Evolutionary conservation across 2,797 vertebrate species (phyloP), one percentile per base, ranked within the genome.

Genomic region (Eidolon dupreanum): DNA sequence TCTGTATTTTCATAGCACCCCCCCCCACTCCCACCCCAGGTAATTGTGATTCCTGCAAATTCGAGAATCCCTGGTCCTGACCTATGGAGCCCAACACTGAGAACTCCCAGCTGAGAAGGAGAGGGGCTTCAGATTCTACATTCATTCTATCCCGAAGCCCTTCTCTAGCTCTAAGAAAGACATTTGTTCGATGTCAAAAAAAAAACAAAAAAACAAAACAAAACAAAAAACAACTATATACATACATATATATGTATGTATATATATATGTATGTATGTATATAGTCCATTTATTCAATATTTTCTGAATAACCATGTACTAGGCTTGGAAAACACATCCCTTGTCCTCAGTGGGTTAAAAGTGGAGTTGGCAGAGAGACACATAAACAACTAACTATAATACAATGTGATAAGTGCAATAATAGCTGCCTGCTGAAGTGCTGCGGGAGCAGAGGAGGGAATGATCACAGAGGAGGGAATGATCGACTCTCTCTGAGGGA

Each of bases 301-400:
- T 86, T 92, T 92, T 94, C 46, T 68, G 53, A 90, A 70, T 68
- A 73, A 33, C 88, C 75, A 26, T 89, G 57, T 86, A 19, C 61
- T 20, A 33, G 43, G 57, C 41, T 28, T 33, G 43, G 70, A 68
- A 88, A 88, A 88, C 16, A 46, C 57, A 77, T 65, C 31, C 43
- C 57, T 83, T 41, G 73, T 59, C 86, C 86, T 90, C 65, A 16
- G 20, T 55, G 95, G 87, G 88, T 88, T 79, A 78, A 88, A 70
- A 33, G 24, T 31, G 10, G 85, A 85, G 57, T 20, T 2, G 8
- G 85, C 65, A 68, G 86, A 77, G 88, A 89, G 46, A 57, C 73
- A 73, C 75, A 51, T 38, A 61, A 84, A 89, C 96, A 92, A 49
- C 46, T 24, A 33, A 55, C 43, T 20, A n/a, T 88, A 88, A 93